These are phyloP conservation scores for Bombylius major DNA, from an alignment of 2,888 invertebrate species.

Conservation along the genomic window DNA sequence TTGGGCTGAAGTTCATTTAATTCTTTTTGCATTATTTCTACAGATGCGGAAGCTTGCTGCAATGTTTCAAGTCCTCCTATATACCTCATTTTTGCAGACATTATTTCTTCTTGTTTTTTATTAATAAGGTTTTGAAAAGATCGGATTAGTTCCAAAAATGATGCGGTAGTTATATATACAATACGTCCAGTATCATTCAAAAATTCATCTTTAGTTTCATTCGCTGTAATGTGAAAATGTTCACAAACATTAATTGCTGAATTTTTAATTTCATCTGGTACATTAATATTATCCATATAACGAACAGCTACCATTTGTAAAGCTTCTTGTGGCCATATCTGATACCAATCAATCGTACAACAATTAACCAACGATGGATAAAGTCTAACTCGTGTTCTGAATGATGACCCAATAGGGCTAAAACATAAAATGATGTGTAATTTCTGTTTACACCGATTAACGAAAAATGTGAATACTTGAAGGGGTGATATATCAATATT, in stretches of 20 bases:
- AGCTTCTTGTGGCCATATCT: conserved; percentile 76
- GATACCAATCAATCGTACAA: conserved; percentile 90
- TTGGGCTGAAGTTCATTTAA: conserved; percentile 71
- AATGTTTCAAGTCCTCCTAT: conserved; percentile 70
- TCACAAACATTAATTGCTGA: conserved; percentile 71
- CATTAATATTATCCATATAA: conserved; percentile 55
- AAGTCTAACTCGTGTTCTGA: conserved; percentile 66
- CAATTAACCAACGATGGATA: conserved; percentile 87
- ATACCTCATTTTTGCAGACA: conserved; percentile 61
- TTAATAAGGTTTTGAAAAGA: conserved; percentile 64
- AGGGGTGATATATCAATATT: conserved; percentile 72
- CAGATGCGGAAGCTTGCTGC: conserved; percentile 66
- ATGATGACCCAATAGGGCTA: conserved; percentile 72
- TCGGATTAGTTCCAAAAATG: conserved; percentile 70
- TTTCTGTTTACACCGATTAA: conserved; percentile 64
- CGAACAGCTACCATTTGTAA: conserved; percentile 69
- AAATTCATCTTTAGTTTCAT: conserved; percentile 49
- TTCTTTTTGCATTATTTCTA: conserved; percentile 64
- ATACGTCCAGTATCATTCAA: conserved; percentile 50
- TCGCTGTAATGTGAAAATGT: conserved; percentile 73
- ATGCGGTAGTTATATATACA: conserved; percentile 83
- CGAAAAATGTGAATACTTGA: conserved; percentile 68
- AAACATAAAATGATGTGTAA: conserved; percentile 64
- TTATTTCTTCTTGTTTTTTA: conserved; percentile 56
- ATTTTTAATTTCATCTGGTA: conserved; percentile 44